Conservation (phyloP, 2,797 vertebrate genomes). For the Chloroceryle inda region DNA sequence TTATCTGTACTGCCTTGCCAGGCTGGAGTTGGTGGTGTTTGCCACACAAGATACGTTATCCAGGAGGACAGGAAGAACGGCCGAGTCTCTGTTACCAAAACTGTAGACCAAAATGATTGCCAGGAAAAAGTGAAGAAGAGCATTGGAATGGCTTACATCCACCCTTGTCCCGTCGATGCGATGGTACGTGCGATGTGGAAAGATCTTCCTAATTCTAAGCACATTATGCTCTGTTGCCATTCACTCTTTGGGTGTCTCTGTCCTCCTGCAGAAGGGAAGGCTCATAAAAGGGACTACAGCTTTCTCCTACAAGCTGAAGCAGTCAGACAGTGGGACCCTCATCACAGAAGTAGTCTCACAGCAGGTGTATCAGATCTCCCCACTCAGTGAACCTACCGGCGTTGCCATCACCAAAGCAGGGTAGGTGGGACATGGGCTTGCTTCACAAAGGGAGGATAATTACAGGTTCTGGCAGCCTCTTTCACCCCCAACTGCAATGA, state of each 20-base stretch:
- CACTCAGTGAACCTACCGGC: conserved; percentile 84
- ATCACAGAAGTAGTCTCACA: conserved; percentile 81
- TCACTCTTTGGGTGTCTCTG: background rate
- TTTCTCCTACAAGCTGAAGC: conserved; percentile 84
- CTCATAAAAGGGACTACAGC: conserved; percentile 79
- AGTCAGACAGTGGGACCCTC: conserved; percentile 74
- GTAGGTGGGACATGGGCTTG: conserved; percentile 26
- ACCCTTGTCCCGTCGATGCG: conserved; percentile 72
- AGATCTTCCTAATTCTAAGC: background rate
- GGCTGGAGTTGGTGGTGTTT: conserved; percentile 86
- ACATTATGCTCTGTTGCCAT: background rate
- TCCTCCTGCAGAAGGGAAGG: conserved; percentile 79
- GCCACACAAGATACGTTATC: conserved; percentile 82
- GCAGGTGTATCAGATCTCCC: conserved; percentile 84
- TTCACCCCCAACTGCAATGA: background rate
- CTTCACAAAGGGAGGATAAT: background rate
- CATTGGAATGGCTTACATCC: conserved; percentile 80
- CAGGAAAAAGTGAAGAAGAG: conserved; percentile 79
- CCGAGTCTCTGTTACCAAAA: conserved; percentile 78
- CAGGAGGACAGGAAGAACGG: conserved; percentile 78
- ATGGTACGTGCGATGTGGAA: conserved; percentile 73
- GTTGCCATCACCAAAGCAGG: conserved; percentile 69
- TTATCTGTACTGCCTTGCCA: conserved; percentile 30
- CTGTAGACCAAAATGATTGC: conserved; percentile 84
- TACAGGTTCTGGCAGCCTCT: background rate